Percentiles rank a stretch among this genome's conserved stretches.
Conservation (phyloP, 2,113 vertebrate genomes). For the Nannobrachium achirus region DNA sequence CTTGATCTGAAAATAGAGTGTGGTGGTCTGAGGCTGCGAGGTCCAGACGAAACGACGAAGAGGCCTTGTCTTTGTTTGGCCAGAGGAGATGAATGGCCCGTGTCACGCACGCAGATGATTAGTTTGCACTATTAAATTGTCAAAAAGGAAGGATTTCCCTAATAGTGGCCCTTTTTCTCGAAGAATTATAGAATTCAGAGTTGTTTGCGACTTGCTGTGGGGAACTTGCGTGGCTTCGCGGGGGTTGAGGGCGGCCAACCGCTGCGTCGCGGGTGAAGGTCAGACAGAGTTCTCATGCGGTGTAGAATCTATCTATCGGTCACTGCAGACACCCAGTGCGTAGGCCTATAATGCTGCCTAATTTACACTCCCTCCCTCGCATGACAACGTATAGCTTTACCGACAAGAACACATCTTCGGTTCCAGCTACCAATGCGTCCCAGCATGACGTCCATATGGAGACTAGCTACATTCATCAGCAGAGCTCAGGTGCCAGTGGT, state of each 20-base stretch:
- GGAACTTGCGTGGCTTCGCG: slow-evolving; percentile 74
- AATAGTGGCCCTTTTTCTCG: slow-evolving; percentile 80
- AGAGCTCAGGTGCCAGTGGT: too few species aligned
- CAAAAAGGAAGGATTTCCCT: slow-evolving; percentile 89
- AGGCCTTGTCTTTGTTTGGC: slow-evolving; percentile 87
- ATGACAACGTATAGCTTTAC: too few species aligned
- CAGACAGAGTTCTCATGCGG: slow-evolving; percentile 81
- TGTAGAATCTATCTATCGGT: slow-evolving; percentile 62
- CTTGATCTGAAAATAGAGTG: slow-evolving; percentile 88
- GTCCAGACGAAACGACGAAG: slow-evolving; percentile 76
- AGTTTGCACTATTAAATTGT: slow-evolving; percentile 95
- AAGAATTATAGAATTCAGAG: slow-evolving; percentile 85
- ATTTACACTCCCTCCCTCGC: too few species aligned
- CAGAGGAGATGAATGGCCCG: slow-evolving; percentile 90
- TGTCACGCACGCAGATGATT: slow-evolving; percentile 93
- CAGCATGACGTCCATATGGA: too few species aligned
- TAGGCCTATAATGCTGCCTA: slow-evolving; percentile 17
- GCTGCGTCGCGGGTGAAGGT: slow-evolving; percentile 71
- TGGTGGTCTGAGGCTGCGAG: slow-evolving; percentile 64
- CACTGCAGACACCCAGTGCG: slow-evolving; percentile 53
- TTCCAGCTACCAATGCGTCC: too few species aligned
- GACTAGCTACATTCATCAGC: too few species aligned
- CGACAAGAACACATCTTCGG: too few species aligned
- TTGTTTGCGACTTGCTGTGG: slow-evolving; percentile 72
- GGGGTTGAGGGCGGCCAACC: slow-evolving; percentile 66